These are phyloP conservation scores for Trogon surrucura DNA, from an alignment of 2,113 vertebrate genomes.

Conservation along the genomic window DNA sequence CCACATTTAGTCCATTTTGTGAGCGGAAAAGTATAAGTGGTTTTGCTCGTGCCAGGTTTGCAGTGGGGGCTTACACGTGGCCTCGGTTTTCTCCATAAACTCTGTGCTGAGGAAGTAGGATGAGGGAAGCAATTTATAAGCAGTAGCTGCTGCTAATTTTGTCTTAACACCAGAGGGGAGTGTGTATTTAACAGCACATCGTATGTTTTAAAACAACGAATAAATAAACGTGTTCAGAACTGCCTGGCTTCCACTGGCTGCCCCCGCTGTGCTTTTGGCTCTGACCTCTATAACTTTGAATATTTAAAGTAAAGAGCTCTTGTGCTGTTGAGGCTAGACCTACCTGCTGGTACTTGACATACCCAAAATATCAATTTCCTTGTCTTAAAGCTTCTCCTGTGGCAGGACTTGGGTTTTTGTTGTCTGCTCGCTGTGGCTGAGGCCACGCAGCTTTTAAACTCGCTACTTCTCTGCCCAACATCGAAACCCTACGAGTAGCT, in stretches of 20 bases:
- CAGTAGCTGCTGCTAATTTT: background rate
- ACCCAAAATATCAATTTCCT: background rate
- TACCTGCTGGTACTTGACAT: background rate
- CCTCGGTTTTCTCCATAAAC: background rate
- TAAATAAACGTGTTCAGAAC: background rate
- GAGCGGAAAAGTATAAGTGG: background rate
- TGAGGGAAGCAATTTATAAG: background rate
- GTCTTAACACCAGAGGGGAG: background rate
- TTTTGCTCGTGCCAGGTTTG: background rate
- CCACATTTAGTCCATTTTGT: background rate
- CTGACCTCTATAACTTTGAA: background rate
- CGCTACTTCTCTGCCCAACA: background rate
- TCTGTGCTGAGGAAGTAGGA: background rate
- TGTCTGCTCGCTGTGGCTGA: background rate
- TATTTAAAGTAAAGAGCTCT: background rate
- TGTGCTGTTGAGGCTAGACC: background rate
- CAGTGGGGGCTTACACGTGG: too few species aligned
- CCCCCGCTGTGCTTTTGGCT: background rate
- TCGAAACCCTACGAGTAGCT: fast-evolving
- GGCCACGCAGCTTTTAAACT: background rate
- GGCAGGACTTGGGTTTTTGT: background rate
- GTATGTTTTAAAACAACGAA: background rate
- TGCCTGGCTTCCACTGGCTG: background rate
- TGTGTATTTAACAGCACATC: background rate
- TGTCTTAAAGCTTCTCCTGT: background rate